Evolutionary conservation across 2,888 invertebrate species (phyloP).

Genomic region (Leptinotarsa haldemani): DNA sequence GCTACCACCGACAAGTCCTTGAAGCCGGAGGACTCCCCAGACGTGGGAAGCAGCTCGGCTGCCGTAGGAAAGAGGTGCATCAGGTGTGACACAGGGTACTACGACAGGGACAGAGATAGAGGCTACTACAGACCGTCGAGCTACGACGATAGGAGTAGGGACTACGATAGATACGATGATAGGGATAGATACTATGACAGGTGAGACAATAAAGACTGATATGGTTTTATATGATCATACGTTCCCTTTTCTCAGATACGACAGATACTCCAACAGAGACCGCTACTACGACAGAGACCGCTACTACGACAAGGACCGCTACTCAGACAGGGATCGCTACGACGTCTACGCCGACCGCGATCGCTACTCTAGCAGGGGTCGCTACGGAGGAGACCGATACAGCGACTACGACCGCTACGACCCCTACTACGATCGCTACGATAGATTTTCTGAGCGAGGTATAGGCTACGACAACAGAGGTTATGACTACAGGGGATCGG

Average conservation of each 20-base stretch:
- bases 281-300: constrained; percentile 34
- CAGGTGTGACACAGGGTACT: constrained; percentile 46
- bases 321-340: constrained; percentile 49
- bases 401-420: constrained; percentile 41
- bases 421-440: constrained; percentile 49
- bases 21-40: constrained; percentile 42
- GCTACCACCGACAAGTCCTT: constrained; percentile 39
- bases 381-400: constrained; percentile 30
- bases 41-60: constrained; percentile 27
- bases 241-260: constrained; percentile 33
- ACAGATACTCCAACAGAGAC: constrained; percentile 36
- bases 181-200: constrained; percentile 39
- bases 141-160: constrained; percentile 19
- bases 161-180: constrained; percentile 33
- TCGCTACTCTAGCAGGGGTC: constrained; percentile 33
- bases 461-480: constrained; percentile 58
- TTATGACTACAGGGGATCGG: constrained; percentile 66
- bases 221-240: too few species aligned
- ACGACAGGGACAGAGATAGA: constrained; percentile 28
- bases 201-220: not conserved
- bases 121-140: constrained; percentile 29
- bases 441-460: constrained; percentile 55
- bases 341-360: constrained; percentile 37
- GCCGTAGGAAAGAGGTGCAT: constrained; percentile 49
- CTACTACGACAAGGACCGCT: constrained; percentile 38